Evolutionary conservation across 2,113 vertebrate genomes (phyloP).

Genomic region (Platysteira castanea): DNA sequence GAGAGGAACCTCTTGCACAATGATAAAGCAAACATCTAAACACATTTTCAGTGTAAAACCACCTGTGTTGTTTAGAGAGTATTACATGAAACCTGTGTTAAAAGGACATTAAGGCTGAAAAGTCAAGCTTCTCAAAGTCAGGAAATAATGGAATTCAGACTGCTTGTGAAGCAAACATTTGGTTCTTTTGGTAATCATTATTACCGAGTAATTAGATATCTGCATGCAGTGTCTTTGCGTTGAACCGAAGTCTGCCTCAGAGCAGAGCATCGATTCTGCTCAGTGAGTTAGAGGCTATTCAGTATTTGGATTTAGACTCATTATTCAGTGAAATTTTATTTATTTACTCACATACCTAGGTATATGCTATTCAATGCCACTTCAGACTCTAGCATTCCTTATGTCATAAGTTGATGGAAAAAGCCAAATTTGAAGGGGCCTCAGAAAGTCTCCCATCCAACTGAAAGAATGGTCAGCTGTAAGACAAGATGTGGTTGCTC

Average conservation of each 20-base stretch:
- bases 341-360: neutral
- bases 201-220: neutral
- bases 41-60: neutral
- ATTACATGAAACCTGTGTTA: neutral
- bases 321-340: neutral
- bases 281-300: neutral
- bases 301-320: neutral
- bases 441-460: neutral
- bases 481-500: neutral
- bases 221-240: neutral
- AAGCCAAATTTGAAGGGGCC: neutral
- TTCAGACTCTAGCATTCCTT: neutral
- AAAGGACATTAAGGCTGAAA: slow-evolving; percentile 6
- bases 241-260: neutral
- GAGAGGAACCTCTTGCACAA: slow-evolving; percentile 11
- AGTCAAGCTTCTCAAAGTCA: neutral
- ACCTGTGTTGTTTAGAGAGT: neutral
- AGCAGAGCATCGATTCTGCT: neutral
- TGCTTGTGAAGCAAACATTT: neutral
- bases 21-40: neutral
- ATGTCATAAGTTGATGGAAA: neutral
- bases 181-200: neutral
- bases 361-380: neutral
- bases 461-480: neutral
- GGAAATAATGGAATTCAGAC: neutral